phyloP scores from a whole-genome alignment of 2,113 vertebrate genomes.

The Climacteris rufus region DNA sequence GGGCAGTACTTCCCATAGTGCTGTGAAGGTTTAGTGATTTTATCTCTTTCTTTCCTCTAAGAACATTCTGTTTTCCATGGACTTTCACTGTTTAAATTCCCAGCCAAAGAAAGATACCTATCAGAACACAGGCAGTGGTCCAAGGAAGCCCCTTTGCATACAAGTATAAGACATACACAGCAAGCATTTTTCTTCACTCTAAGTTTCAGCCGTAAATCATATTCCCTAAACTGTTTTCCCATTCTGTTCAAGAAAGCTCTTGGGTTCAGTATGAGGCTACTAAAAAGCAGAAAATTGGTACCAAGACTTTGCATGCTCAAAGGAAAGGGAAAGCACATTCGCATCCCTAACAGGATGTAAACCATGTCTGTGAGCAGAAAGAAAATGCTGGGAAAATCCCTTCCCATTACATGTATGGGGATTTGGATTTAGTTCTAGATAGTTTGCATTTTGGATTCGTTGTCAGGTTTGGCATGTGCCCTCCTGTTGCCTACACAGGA shows the following conservation, averaged over 20 bases:
- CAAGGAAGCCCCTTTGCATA: background rate
- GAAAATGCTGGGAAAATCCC: slow-evolving; percentile 17
- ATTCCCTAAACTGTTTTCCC: background rate
- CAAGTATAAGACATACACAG: background rate
- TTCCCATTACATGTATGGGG: background rate
- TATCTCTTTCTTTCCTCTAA: background rate
- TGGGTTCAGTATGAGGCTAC: background rate
- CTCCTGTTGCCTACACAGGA: background rate
- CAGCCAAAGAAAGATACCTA: background rate
- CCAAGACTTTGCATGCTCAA: background rate
- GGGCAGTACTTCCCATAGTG: background rate
- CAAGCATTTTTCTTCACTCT: background rate
- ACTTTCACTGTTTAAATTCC: background rate
- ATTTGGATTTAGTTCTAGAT: background rate
- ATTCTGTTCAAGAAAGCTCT: background rate
- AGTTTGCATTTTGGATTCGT: background rate
- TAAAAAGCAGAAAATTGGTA: background rate
- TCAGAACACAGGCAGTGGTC: background rate
- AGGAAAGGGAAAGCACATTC: background rate
- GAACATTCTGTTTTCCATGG: background rate
- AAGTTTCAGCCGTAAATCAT: background rate
- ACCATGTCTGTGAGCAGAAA: background rate
- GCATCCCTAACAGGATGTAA: background rate
- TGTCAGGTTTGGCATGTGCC: background rate
- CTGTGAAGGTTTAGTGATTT: background rate